phyloP scores from a whole-genome alignment of 30 jellyfish, hydroid and myxozoan species.

The Morbakka virulenta region DNA sequence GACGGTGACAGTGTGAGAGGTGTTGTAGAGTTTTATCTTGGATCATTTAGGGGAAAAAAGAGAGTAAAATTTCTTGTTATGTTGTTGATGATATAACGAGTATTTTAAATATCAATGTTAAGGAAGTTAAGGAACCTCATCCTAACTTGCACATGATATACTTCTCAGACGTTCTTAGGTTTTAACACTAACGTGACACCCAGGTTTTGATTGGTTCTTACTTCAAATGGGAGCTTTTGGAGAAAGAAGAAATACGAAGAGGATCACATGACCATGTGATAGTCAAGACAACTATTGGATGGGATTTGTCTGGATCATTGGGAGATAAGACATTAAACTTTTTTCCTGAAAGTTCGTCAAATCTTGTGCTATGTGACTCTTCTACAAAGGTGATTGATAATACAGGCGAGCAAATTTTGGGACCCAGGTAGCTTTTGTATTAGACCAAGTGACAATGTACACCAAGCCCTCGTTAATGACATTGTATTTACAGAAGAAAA shows the following conservation, averaged over 20 bases:
- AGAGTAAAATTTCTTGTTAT: constrained; percentile 32
- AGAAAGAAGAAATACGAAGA: constrained; percentile 20
- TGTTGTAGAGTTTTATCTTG: constrained; percentile 18
- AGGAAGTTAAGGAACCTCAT: constrained; percentile 31
- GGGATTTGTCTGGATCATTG: too few species aligned
- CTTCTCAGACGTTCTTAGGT: constrained; percentile 31
- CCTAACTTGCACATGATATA: constrained; percentile 28
- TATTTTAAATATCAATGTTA: constrained; percentile 25
- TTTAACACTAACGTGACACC: background rate
- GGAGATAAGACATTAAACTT: constrained; percentile 4
- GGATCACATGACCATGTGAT: constrained; percentile 26
- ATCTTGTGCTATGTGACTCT: background rate
- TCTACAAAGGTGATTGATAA: background rate
- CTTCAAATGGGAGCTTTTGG: constrained; percentile 1
- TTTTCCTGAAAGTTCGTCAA: background rate
- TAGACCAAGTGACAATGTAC: constrained; percentile 9
- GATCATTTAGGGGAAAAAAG: constrained; percentile 11
- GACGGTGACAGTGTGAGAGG: constrained; percentile 31
- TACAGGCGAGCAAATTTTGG: constrained; percentile 1
- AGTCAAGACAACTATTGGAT: constrained; percentile 10
- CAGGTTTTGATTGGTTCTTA: constrained; percentile 23
- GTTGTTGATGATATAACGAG: constrained; percentile 32
- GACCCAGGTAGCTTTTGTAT: constrained; percentile 21
- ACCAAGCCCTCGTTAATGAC: constrained; percentile 1
- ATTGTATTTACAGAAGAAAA: constrained; percentile 27